phyloP scores from a whole-genome alignment of 2,113 vertebrate genomes.

The Myanophis thanlyinensis region DNA sequence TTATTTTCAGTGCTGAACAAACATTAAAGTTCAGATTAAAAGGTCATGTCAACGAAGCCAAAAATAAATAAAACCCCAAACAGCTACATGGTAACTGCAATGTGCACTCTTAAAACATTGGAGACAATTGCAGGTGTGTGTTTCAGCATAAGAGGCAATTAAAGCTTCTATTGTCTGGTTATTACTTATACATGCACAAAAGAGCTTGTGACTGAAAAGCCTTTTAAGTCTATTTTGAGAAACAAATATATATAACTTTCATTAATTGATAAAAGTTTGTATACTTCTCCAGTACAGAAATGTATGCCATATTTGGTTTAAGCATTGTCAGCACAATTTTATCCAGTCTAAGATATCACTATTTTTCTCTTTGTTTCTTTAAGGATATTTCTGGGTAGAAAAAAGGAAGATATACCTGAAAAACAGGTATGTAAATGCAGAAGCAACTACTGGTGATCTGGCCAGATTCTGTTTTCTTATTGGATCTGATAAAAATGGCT shows the following conservation, averaged over 20 bases:
- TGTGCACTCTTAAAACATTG: not conserved
- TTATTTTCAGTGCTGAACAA: not conserved
- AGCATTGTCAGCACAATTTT: not conserved
- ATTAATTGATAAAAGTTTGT: not conserved
- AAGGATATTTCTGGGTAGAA: not conserved
- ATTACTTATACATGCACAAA: no score
- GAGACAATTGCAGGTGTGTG: not conserved
- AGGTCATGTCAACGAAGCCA: not conserved
- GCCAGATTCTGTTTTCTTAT: not conserved
- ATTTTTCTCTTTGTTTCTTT: not conserved
- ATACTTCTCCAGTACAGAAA: not conserved
- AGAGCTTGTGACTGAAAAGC: not conserved
- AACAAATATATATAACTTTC: not conserved
- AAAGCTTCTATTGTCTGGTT: not conserved
- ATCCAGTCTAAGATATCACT: not conserved
- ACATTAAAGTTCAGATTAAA: not conserved
- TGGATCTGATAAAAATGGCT: not conserved
- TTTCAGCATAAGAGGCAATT: not conserved
- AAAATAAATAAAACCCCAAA: no score
- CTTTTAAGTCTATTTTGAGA: not conserved
- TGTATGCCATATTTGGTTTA: not conserved
- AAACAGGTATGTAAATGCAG: not conserved
- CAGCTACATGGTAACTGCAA: not conserved
- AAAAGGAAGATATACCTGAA: not conserved
- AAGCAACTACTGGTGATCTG: not conserved